Percentiles rank a stretch among this genome's conserved stretches.
Evolutionary conservation across 1,140 invertebrate genomes (phyloP).

Genomic region (Asobara japonica): DNA sequence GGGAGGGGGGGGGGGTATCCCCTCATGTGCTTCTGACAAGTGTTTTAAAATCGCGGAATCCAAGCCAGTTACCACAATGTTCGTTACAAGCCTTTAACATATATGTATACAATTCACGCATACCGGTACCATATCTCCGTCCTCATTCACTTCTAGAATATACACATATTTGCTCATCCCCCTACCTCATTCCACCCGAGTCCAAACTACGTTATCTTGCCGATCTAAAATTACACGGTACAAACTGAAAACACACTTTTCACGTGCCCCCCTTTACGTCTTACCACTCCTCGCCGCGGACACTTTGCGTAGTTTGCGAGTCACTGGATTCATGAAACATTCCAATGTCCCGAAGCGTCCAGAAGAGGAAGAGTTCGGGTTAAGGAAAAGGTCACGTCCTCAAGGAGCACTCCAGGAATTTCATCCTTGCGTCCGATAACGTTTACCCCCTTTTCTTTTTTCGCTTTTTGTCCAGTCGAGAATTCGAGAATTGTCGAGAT

Average conservation of each 20-base stretch:
- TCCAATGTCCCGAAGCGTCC: constrained; percentile 22
- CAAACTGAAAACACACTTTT: constrained; percentile 28
- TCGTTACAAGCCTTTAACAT: no score
- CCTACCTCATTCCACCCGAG: neutral
- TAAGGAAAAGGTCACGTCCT: neutral
- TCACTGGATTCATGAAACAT: constrained; percentile 33
- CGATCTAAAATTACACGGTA: constrained; percentile 36
- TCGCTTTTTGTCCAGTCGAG: neutral
- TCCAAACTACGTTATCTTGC: constrained; percentile 32
- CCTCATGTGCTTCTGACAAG: no score
- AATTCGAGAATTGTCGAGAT: neutral
- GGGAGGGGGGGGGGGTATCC: no score
- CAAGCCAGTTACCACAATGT: no score
- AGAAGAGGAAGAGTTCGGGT: neutral
- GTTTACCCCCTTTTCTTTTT: neutral
- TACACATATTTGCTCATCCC: constrained; percentile 19
- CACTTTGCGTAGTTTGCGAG: constrained; percentile 10
- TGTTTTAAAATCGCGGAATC: no score
- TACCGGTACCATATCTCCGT: no score
- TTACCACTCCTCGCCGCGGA: neutral
- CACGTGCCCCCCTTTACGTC: neutral
- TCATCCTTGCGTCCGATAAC: constrained; percentile 7
- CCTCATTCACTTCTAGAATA: constrained; percentile 16
- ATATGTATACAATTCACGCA: no score
- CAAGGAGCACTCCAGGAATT: constrained; percentile 22